These are phyloP conservation scores for Catharus ustulatus DNA, from an alignment of 2,797 vertebrate species.

Conservation along the genomic window DNA sequence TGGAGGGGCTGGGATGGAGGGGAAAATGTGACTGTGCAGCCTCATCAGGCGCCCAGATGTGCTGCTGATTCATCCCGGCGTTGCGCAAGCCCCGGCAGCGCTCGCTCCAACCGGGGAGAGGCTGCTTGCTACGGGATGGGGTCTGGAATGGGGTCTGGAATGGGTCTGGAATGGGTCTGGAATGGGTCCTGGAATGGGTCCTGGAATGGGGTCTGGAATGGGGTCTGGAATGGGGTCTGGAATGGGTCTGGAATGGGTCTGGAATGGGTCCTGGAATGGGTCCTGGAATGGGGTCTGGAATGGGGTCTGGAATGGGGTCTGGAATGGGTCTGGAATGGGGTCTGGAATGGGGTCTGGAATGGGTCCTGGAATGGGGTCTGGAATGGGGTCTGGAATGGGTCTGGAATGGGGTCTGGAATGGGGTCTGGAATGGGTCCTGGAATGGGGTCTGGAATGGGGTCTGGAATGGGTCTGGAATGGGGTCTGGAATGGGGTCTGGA, in stretches of 20 bases:
- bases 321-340: fast-evolving
- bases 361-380: background rate
- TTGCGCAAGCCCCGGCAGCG: background rate
- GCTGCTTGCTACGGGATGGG: background rate
- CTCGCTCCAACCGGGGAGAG: background rate
- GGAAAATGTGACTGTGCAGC: constrained; percentile 41
- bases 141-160: fast-evolving
- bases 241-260: too few relatives aligned
- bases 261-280: too few relatives aligned
- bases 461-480: background rate
- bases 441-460: background rate
- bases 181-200: background rate
- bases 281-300: too few relatives aligned
- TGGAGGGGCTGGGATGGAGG: background rate
- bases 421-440: background rate
- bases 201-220: too few relatives aligned
- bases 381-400: background rate
- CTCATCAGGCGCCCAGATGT: constrained; percentile 31
- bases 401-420: too few relatives aligned
- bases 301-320: background rate
- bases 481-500: background rate
- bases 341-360: background rate
- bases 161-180: background rate
- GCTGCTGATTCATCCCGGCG: constrained; percentile 23
- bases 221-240: too few relatives aligned